phyloP scores from a whole-genome alignment of 1,140 invertebrate species.

The Aphelenchoides avenae region DNA sequence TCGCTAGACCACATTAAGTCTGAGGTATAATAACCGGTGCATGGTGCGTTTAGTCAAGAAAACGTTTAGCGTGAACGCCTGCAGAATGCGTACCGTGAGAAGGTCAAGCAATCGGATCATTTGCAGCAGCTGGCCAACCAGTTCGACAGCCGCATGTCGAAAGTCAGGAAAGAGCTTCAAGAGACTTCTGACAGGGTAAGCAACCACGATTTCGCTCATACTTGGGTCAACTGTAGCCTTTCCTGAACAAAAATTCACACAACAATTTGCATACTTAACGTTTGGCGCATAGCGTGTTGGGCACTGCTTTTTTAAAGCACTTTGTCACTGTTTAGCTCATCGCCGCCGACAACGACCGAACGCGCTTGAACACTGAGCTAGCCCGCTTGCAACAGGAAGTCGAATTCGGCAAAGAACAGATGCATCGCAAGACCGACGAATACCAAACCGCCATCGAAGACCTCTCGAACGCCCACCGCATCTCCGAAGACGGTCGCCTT shows the following conservation, averaged over 20 bases:
- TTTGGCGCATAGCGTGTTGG: background rate
- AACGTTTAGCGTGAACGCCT: constrained; percentile 49
- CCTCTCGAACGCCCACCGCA: constrained; percentile 50
- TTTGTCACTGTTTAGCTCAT: constrained; percentile 44
- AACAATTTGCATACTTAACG: background rate
- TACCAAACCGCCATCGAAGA: constrained; percentile 55
- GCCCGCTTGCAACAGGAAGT: constrained; percentile 51
- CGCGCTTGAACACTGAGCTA: constrained; percentile 41
- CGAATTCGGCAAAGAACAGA: constrained; percentile 57
- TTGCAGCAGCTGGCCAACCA: constrained; percentile 49
- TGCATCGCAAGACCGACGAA: constrained; percentile 57
- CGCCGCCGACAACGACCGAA: constrained; percentile 51
- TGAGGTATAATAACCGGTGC: constrained; percentile 30
- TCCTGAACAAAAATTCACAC: constrained; percentile 2
- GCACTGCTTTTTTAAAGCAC: no score
- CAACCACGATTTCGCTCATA: no score
- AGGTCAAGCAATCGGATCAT: constrained; percentile 53
- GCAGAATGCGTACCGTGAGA: constrained; percentile 54
- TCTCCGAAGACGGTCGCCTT: constrained; percentile 51
- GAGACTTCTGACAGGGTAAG: constrained; percentile 56
- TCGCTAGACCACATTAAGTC: constrained; percentile 42
- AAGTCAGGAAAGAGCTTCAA: constrained; percentile 50
- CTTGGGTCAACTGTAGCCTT: background rate
- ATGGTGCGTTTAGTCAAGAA: constrained; percentile 9
- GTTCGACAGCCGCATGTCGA: constrained; percentile 53